These are phyloP conservation scores for Pristionchus maxplancki DNA, from an alignment of 2,888 invertebrate genomes.

Conservation along the genomic window DNA sequence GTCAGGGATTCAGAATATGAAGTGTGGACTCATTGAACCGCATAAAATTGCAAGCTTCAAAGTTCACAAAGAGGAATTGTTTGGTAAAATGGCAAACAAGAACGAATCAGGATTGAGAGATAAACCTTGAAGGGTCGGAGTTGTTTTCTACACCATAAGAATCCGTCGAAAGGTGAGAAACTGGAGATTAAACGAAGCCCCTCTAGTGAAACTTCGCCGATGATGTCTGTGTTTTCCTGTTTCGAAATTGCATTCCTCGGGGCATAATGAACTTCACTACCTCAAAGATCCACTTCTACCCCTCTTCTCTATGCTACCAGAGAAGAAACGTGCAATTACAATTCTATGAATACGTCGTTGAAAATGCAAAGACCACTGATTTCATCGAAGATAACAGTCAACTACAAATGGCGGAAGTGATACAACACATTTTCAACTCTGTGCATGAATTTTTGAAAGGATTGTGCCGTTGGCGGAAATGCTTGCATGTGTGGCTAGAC, in stretches of 20 bases:
- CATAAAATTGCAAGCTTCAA: no score
- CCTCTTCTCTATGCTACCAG: not conserved
- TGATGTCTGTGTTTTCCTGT: slow-evolving; percentile 11
- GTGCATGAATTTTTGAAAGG: not conserved
- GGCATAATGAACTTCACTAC: not conserved
- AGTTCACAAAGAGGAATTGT: no score
- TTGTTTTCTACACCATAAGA: not conserved
- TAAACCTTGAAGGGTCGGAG: no score
- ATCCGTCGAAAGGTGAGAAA: not conserved
- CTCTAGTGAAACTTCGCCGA: not conserved
- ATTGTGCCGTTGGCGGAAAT: not conserved
- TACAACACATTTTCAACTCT: not conserved
- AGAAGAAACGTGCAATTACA: not conserved
- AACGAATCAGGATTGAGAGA: no score
- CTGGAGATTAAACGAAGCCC: not conserved
- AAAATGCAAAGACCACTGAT: not conserved
- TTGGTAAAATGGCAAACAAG: no score
- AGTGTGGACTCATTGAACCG: not conserved
- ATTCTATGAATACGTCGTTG: not conserved
- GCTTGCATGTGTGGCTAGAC: no score
- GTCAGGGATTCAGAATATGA: not conserved
- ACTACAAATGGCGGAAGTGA: not conserved
- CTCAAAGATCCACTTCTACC: not conserved
- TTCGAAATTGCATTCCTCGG: not conserved
- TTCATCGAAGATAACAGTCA: not conserved